Base-by-base conservation (phyloP, 2,797 vertebrate genomes). In the Bufotes viridis region DNA sequence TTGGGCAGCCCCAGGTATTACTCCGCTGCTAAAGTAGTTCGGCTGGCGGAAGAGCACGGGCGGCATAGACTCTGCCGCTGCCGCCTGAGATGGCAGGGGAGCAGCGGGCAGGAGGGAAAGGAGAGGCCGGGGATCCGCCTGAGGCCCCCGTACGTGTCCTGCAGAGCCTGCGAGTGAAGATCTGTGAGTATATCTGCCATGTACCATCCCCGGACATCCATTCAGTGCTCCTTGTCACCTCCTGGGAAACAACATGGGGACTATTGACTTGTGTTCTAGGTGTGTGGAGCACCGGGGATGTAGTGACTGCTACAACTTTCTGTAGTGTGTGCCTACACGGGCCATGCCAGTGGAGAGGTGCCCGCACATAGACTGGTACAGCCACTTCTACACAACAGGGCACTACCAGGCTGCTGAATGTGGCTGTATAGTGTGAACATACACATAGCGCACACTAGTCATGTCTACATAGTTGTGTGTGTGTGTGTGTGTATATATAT, bases 161-260 rank as follows among this genome's bases (percentile, higher is more conserved):
- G 94, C 97, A 99, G 94, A 98, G 97, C 90, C 95, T 99, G 90
- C 95, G 98, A 92, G 97, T 97, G 29, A 99, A 98, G 94, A 99
- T 99, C 93, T 99, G 98, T 99, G 96, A 98, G 98, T 97, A 65
- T 13, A 20, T 29, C 1, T 17, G 20, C 20, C 10, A 11, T 29
- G 24, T 57, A 18, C 13, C 70, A 51, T 24, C 83, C 12, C 14
- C 61, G 34, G 6, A n/a, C 57, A 24, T 13, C 82, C 22, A 61
- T 60, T n/a, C 22, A 15, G 42, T 24, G 51, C 29, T 60, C 10
- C 51, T 8, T 72, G 22, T 12, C 26, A 58, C 81, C 67, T 63
- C 80, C 80, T 53, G 17, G 58, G 14, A 53, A 24, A 29, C 2
- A 14, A 5, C 24, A 13, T 18, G 20, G 58, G 11, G 34, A n/a